These are phyloP conservation scores for Periophthalmus magnuspinnatus DNA, from an alignment of 2,797 vertebrate species.

Conservation along the genomic window DNA sequence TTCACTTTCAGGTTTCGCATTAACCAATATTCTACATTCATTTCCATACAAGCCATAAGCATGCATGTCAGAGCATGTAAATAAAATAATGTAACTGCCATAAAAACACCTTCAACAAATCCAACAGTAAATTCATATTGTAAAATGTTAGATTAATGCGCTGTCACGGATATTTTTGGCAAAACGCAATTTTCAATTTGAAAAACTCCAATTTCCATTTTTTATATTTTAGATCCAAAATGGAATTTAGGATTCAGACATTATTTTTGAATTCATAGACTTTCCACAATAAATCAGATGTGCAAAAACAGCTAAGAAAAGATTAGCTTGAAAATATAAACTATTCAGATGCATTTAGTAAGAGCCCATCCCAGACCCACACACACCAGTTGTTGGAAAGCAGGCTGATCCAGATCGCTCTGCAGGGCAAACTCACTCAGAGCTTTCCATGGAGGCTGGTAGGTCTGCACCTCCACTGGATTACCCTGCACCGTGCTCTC, in stretches of 20 bases:
- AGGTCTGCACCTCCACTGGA: constrained; percentile 96
- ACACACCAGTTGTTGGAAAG: constrained; percentile 94
- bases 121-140: not conserved
- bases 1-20: not conserved
- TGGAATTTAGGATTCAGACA: not conserved
- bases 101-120: not conserved
- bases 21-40: not conserved
- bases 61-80: not conserved
- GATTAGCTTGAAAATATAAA: not conserved
- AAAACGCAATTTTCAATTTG: not conserved
- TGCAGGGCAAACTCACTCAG: constrained; percentile 96
- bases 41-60: not conserved
- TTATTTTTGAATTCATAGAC: not conserved
- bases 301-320: not conserved
- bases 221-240: not conserved
- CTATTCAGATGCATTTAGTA: not conserved
- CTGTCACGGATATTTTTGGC: no score
- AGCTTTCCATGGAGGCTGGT: constrained; percentile 97
- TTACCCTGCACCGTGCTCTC: constrained; percentile 92
- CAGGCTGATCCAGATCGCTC: constrained; percentile 95
- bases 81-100: not conserved
- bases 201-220: not conserved
- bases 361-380: constrained; percentile 12
- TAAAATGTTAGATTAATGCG: not conserved
- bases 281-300: not conserved